phyloP scores from a whole-genome alignment of 2,797 vertebrate genomes.

The Pangasius krempfi region DNA sequence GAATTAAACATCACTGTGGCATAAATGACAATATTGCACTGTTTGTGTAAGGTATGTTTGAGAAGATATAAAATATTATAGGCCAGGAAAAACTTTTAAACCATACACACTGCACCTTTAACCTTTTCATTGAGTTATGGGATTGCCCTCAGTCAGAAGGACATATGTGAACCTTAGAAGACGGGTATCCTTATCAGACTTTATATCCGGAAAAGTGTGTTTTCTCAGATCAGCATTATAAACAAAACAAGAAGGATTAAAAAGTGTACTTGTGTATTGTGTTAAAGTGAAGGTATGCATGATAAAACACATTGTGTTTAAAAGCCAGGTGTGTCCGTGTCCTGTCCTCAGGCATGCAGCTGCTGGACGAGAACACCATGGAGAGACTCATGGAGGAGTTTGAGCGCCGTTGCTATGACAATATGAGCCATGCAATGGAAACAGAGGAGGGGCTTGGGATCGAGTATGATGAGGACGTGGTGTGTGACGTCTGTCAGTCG shows the following conservation, averaged over 20 bases:
- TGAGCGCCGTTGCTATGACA: conserved; percentile 88
- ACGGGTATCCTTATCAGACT: not conserved
- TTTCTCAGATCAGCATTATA: not conserved
- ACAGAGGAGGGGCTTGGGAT: conserved; percentile 96
- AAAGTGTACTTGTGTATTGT: no score
- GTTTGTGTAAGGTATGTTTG: not conserved
- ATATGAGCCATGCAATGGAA: conserved; percentile 94
- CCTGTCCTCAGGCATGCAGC: conserved; percentile 77
- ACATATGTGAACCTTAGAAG: no score
- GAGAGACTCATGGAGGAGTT: conserved; percentile 93
- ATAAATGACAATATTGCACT: not conserved
- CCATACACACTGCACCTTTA: not conserved
- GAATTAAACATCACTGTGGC: not conserved
- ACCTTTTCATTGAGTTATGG: not conserved
- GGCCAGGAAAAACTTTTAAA: not conserved
- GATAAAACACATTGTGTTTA: not conserved
- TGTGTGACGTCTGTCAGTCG: conserved; percentile 95
- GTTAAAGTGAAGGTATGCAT: not conserved
- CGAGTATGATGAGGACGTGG: conserved; percentile 96
- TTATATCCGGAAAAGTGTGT: not conserved
- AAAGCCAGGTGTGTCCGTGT: not conserved
- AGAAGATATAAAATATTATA: not conserved
- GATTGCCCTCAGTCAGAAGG: not conserved
- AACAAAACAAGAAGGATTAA: not conserved
- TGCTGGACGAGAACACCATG: conserved; percentile 89